Conservation (phyloP, 2,113 vertebrate genomes). For the Sarotherodon lohbergeri region DNA sequence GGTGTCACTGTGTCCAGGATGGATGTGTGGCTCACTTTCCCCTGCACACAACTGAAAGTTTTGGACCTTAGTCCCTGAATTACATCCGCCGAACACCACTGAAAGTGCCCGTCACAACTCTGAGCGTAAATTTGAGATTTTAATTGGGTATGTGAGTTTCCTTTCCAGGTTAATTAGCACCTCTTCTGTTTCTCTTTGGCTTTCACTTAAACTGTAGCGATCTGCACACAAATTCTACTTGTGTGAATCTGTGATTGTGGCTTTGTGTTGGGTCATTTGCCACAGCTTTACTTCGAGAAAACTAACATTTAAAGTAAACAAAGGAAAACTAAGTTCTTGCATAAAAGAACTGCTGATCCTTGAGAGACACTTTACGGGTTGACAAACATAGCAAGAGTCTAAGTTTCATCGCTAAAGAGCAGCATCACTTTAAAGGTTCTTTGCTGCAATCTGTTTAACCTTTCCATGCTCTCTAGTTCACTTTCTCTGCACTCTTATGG, state of each 20-base stretch:
- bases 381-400: background rate
- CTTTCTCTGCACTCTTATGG: background rate
- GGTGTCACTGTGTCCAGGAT: slow-evolving; percentile 28
- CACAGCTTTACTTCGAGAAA: background rate
- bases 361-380: background rate
- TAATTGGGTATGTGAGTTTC: background rate
- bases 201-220: background rate
- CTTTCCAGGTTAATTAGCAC: background rate
- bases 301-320: background rate
- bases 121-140: background rate
- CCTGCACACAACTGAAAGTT: background rate
- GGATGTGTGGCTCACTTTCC: background rate
- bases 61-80: background rate
- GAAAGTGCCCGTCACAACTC: background rate
- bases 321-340: background rate
- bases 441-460: background rate
- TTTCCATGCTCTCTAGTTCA: background rate
- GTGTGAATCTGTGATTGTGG: background rate
- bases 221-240: background rate
- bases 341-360: background rate
- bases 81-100: background rate
- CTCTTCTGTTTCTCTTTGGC: background rate
- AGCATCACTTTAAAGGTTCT: background rate
- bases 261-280: background rate
- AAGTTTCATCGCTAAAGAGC: background rate